Base-by-base conservation (phyloP, 2,797 vertebrate species). In the Cirrhinus mrigala region DNA sequence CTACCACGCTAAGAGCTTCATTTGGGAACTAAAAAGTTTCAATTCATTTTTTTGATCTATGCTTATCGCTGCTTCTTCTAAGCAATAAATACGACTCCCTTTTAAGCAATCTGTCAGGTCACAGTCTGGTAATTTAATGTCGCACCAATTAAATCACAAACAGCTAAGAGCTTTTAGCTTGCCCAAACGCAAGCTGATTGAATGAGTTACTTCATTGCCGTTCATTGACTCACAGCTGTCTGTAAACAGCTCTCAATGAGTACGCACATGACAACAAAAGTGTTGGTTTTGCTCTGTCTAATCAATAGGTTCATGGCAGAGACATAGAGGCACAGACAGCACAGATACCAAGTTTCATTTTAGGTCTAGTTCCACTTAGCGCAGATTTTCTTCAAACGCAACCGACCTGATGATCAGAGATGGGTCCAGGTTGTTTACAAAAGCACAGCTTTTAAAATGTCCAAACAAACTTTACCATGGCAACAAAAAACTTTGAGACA, bases 21-120 rank as follows among this genome's bases (percentile, higher is more conserved):
- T 76, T 40, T 68, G 46, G 48, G 71, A 83, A 76, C 58, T 74
- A 66, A 75, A 79, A 83, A 54, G 71, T 83, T 83, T 83, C 82
- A 76, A 66, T 54, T 68, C 48, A 46, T 64, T 75, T 83, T 64
- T 75, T 50, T 3, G 0, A 79, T 74, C 58, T 46, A 27, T 73
- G 33, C 27, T 46, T 29, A 48, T 24, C 40, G 33, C 10, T 15
- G 54, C 69, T 83, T 50, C 15, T 75, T 83, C 27, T 15, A 66
- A 66, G 71, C 71, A 66, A 74, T 48, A 60, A 40, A 52, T 75
- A 27, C 18, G 27, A 24, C 58, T 75, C 44, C 3, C 58, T 66
- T 83, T 75, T 37, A 76, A 75, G 64, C 1, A 1, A 27, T 48
- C 81, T 50, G 20, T 75, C 69, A n/a, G 27, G 22, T 15, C 6